Percentiles rank a stretch among this genome's conserved stretches.
phyloP scores from a whole-genome alignment of 2,113 vertebrate genomes.

The Cavia aperea region DNA sequence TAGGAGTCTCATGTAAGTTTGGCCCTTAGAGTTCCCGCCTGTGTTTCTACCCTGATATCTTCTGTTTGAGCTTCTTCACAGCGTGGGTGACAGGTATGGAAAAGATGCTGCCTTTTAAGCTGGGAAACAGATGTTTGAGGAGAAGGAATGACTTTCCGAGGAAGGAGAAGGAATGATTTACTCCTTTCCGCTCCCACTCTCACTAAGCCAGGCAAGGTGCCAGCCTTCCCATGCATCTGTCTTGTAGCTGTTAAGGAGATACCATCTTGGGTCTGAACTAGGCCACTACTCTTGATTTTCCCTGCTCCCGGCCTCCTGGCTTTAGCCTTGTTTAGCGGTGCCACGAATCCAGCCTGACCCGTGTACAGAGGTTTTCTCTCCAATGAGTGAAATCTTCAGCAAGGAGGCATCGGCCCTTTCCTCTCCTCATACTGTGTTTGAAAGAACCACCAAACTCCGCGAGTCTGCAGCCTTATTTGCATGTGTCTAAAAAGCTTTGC shows the following conservation, averaged over 20 bases:
- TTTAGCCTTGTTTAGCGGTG: neutral
- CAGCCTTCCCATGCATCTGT: neutral
- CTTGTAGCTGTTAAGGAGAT: neutral
- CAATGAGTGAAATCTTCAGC: neutral
- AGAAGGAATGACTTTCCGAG: neutral
- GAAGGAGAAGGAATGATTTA: neutral
- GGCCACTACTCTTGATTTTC: neutral
- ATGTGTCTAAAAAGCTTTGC: slow-evolving; percentile 66
- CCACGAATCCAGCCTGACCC: neutral
- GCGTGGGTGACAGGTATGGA: neutral
- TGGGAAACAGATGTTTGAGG: neutral
- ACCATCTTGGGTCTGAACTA: neutral
- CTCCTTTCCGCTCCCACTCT: neutral
- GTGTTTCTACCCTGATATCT: neutral
- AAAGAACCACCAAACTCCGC: neutral
- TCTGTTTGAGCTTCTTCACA: neutral
- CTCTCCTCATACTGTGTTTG: neutral
- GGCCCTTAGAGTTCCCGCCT: neutral
- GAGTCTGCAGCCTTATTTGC: slow-evolving; percentile 62
- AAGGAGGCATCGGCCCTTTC: neutral
- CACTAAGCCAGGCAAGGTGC: neutral
- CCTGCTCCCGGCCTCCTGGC: neutral
- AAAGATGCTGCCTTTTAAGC: neutral
- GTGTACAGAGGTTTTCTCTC: neutral
- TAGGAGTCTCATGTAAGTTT: neutral